Base-by-base conservation (phyloP, 2,797 vertebrate species). In the Anguilla megastoma region DNA sequence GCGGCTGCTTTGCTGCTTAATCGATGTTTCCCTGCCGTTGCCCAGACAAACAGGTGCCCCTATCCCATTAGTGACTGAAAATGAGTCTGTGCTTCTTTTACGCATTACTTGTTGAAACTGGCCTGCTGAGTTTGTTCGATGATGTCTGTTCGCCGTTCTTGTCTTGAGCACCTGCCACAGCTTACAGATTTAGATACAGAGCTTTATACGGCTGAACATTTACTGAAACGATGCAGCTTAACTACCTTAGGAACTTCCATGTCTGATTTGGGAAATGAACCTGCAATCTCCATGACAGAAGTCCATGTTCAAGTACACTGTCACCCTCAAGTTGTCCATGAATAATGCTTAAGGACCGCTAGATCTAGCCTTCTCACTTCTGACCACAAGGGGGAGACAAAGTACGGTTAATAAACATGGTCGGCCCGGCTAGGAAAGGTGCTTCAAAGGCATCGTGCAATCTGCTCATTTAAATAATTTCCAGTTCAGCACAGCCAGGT, bases 301-400 rank as follows among this genome's bases (percentile, higher is more conserved):
- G n/a, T 3, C 2, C 27, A 71, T 6, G 30, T 71, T 0, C 6
- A 71, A 10, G 66, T 71, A 71, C 9, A 10, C 66, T 71, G 24
- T 2, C 9, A 16, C 27, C 27, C 27, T 71, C 10, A 74, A 33
- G 63, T 16, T 14, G 33, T 74, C 14, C 12, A 36, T 36, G 30
- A 18, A 14, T 10, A 3, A 36, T 6, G 2, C 1, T 74, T 8
- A 2, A 36, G 27, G 36, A 74, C 33, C 3, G 10, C 12, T 0
- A 16, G 36, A 66, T 6, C 33, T 18, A 41, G 36, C 86, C 85
- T 91, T 91, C 83, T 24, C 54, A 80, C 4, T 50, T 90, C 79
- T 90, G 85, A 87, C 94, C 95, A 96, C 94, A 93, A 92, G 95
- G 91, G 80, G 95, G 94, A 92, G 91, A 84, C 91, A 87, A 3